Evolutionary conservation across 2,113 vertebrate genomes (phyloP).

Genomic region (Brienomyrus longianalis): DNA sequence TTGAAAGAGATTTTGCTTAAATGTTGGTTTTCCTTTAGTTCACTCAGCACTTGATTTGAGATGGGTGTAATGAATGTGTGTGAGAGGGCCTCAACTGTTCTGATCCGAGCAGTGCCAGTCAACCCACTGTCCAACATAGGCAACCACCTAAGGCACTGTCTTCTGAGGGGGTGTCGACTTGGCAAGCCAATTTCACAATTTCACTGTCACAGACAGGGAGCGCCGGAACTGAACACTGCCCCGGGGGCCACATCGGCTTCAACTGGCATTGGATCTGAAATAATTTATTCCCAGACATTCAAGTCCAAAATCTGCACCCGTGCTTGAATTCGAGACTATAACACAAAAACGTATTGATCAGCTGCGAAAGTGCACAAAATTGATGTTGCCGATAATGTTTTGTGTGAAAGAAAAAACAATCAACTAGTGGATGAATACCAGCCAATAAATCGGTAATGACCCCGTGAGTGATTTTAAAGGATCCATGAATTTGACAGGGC

Average conservation of each 20-base stretch:
- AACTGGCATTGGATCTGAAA: background rate
- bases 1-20: background rate
- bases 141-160: background rate
- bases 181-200: background rate
- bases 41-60: background rate
- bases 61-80: background rate
- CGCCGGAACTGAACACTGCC: background rate
- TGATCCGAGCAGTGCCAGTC: background rate
- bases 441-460: background rate
- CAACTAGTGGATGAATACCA: background rate
- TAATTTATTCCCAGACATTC: background rate
- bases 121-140: background rate
- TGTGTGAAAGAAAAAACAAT: background rate
- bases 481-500: background rate
- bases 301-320: background rate
- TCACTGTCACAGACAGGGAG: background rate
- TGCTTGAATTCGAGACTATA: background rate
- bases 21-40: background rate
- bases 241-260: background rate
- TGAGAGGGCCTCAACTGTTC: background rate
- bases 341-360: background rate
- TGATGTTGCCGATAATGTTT: background rate
- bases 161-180: background rate
- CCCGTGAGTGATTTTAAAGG: background rate
- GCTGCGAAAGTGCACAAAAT: background rate